Base-by-base conservation (phyloP, 2,797 vertebrate species). In the Merluccius polli region DNA sequence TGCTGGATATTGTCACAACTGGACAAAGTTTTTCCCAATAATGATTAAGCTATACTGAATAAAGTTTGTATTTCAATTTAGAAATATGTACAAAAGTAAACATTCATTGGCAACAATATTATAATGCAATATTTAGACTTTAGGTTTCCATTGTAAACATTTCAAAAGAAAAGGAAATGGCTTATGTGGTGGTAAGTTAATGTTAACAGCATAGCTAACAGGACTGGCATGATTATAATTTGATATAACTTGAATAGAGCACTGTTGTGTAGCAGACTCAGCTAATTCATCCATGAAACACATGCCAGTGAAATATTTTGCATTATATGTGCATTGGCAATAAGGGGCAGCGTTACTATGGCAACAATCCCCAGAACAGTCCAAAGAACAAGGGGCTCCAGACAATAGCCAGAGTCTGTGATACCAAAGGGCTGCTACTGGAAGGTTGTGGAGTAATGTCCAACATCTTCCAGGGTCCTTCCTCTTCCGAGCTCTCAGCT, bases 21-120 rank as follows among this genome's bases (percentile, higher is more conserved):
- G 4, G 24, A 65, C 59, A 63, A 6, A 4, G 5, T 24, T 65
- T 12, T 5, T n/a, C 11, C 24, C 52, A 12, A 11, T 10, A 63
- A 24, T 63, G 24, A 27, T 3, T 27, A 36, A 65, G 35, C 15
- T 32, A 65, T 80, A 78, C 29, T 82, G 81, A 85, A 71, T 15
- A 73, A 52, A 63, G 73, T 16, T 71, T 82, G 85, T 88, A 87
- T 85, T 91, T 90, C 88, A 89, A 91, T 90, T 90, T 91, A 91
- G 77, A n/a, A 89, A 71, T 78, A 86, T 88, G 71, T 91, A 90
- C 87, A 90, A 84, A 90, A 87, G 79, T 86, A 82, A 87, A 88
- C 83, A 85, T 85, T 86, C 85, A 82, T 75, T 85, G 73, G 87
- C 77, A 82, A 85, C 89, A 91, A 91, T 69, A 30, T 31, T 0